Conservation (phyloP, 2,113 vertebrate genomes). For the Typhlomys cinereus region DNA sequence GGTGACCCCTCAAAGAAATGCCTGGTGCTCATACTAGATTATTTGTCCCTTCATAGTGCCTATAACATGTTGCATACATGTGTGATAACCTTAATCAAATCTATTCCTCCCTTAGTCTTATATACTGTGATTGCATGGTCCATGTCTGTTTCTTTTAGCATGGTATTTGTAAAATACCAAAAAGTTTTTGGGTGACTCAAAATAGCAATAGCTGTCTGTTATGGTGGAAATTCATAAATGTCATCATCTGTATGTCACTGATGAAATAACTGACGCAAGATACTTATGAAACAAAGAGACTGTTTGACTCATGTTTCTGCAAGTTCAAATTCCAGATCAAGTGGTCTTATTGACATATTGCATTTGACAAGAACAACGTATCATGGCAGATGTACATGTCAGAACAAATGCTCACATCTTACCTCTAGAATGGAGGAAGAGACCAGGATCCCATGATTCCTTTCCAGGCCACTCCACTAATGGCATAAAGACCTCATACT, state of each 20-base stretch:
- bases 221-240: no score
- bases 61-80: background rate
- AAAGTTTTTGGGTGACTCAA: no score
- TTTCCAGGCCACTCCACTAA: background rate
- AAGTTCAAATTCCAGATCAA: background rate
- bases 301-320: background rate
- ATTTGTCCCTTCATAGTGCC: background rate
- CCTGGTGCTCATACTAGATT: background rate
- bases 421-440: background rate
- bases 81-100: background rate
- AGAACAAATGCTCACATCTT: background rate
- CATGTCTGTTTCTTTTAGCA: background rate
- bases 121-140: no score
- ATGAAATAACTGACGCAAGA: background rate
- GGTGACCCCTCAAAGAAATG: background rate
- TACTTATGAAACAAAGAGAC: background rate
- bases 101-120: background rate
- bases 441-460: background rate
- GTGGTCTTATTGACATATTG: background rate
- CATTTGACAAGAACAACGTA: background rate
- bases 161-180: background rate
- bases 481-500: background rate
- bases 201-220: no score
- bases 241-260: background rate
- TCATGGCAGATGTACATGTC: no score